Base-by-base conservation (phyloP, 2,797 vertebrate species). In the Enteromius radiatus region DNA sequence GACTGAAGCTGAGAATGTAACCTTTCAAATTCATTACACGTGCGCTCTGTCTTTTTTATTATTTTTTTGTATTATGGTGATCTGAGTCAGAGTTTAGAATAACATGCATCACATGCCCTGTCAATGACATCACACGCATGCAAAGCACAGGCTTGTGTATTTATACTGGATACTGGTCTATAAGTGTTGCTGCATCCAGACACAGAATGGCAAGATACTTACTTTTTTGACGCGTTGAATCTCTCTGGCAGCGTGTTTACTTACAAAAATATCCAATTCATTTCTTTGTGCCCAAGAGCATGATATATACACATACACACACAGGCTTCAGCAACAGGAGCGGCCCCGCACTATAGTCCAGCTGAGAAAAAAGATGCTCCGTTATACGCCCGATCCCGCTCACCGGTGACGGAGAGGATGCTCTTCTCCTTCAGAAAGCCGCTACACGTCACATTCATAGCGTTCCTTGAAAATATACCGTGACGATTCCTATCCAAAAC, bases 391-490 rank as follows among this genome's bases (percentile, higher is more conserved):
- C 86, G 76, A 84, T 76, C 88, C 67, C 76, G 77, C 52, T 86
- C 49, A 70, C 79, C 85, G 67, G 59, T 73, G 71, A 89, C 86
- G 83, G 85, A 86, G 75, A 83, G 71, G 82, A 86, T 83, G 84
- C 84, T 83, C 47, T 88, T 91, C 80, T 91, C 85, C 89, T 91
- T 85, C 43, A 88, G 88, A 85, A 89, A 84, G 84, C 89, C 78
- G 87, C 77, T 87, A 80, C 89, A 87, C 90, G 90, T 90, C 91
- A 91, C 90, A 90, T 86, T 90, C 90, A 86, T 91, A 90, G 89
- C 91, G 88, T 91, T 90, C 88, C 90, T 88, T 86, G 87, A 86
- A 88, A 86, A 89, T 84, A 36, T 68, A 54, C 86, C 85, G 86
- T 70, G 84, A 89, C 87, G 85, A 92, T 87, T 90, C 47, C 90